Percentiles rank a stretch among this genome's conserved stretches.
These are phyloP conservation scores for Cotesia vestalis DNA, from an alignment of 1,140 invertebrate genomes.

Conservation along the genomic window DNA sequence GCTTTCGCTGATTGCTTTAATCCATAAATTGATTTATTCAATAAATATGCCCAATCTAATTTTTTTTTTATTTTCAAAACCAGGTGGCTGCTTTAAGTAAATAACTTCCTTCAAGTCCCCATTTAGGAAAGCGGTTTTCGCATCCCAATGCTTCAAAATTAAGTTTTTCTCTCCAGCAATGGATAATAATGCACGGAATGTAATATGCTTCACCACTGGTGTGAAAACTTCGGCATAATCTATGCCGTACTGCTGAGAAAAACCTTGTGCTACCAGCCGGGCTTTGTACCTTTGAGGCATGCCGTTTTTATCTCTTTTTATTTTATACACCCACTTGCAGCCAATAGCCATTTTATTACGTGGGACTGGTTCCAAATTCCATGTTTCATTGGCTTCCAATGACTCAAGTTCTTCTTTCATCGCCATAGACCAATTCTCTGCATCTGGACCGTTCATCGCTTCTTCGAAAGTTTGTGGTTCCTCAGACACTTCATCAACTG, in stretches of 20 bases:
- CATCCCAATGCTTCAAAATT: neutral
- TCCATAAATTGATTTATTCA: conserved; percentile 53
- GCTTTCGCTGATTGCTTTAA: conserved; percentile 49
- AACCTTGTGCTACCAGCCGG: neutral
- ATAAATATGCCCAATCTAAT: conserved; percentile 43
- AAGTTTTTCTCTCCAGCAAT: neutral
- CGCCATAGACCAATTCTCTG: neutral
- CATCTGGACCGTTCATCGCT: neutral
- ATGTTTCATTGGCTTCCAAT: neutral
- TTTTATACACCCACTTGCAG: neutral
- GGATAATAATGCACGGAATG: neutral
- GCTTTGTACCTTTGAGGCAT: neutral
- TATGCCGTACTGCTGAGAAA: neutral
- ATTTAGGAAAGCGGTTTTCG: neutral
- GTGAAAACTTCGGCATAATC: neutral
- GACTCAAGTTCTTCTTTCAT: neutral
- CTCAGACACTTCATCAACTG: neutral
- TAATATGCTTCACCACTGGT: neutral
- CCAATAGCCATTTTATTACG: neutral
- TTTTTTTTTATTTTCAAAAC: neutral
- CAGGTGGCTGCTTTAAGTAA: neutral
- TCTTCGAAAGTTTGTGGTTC: neutral
- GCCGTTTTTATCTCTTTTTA: neutral
- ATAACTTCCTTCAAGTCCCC: neutral
- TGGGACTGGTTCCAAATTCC: neutral